Base-by-base conservation (phyloP, 2,113 vertebrate species). In the Grus americana region DNA sequence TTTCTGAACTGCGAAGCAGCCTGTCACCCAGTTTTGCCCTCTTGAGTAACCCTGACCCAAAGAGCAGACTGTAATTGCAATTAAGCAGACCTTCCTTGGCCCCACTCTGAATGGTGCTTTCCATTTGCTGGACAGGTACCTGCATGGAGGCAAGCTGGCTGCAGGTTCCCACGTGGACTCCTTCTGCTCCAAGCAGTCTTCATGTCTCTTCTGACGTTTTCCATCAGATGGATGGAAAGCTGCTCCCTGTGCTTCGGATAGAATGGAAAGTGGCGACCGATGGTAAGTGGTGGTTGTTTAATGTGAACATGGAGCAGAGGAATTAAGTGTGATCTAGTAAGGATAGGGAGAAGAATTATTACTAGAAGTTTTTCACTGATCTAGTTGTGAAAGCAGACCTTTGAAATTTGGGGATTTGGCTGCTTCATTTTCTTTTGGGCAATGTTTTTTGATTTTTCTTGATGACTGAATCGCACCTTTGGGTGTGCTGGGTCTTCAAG, bases 121-220 rank as follows among this genome's bases (percentile, higher is more conserved):
- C 91, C 36, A 4, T 79, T 94, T 97, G 30, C 74, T 86, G 90
- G 36, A 15, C 92, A 98, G 98, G 98, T 96, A 95, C 89, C 52
- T 98, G 98, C 88, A 78, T 98, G 93, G 98, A 98, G 38, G 50
- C 62, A 0, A 98, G 97, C 93, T 98, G 98, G 98, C 72, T 97
- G 68, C 13, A 23, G 9, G n/a, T 36, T 85, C 27, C 18, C 15
- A n/a, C 4, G 0, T 98, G 98, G 97, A 98, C 98, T 46, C 98
- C 98, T 7, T 98, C 98, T 7, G 96, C 97, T 79, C 98, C 98
- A 4, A 98, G 97, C 52, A 81, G 95, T 2, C 50, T 98, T 75
- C 70, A 72, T 1, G 92, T 98, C 21, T 95, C 84, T 19, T 67
- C 97, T 38, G 86, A 15, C 3, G 27, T 98, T 27, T 95, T 84